Evolutionary conservation across 2,113 vertebrate species (phyloP), one percentile per base, ranked within the genome.

Genomic region (Equus przewalskii): DNA sequence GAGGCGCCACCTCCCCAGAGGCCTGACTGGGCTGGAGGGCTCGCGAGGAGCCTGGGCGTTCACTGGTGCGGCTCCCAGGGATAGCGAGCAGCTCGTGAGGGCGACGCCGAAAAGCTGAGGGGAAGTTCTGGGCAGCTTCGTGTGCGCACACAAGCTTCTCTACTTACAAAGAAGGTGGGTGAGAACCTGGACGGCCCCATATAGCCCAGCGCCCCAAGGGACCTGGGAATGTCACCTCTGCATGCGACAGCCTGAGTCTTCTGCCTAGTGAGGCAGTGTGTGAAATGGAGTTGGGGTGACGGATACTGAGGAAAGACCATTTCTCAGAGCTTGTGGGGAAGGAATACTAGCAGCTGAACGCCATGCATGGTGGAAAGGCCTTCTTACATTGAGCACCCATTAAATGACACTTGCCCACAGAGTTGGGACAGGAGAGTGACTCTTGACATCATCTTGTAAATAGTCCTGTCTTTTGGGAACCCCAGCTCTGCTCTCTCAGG

Each of bases 31-130:
- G 28, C 46, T 3, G 8, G 33, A 58, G 64, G 15, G 33, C 51
- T 54, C 7, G 12, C 0, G 3, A 54, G 26, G 46, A 8, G 64
- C 19, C 46, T 4, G 28, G 41, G 26, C 3, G 1, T n/a, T 36
- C 41, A n/a, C 16, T 16, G 56, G 12, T 4, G 14, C 2, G 24
- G 72, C 72, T 89, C 81, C 58, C 41, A 75, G 56, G 30, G 14
- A 28, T 26, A 41, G 56, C 2, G 2, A 75, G 41, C 26, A 49
- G 18, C 44, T 67, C 22, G 7, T 76, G 44, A 56, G 19, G 24
- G 65, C 1, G 6, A 46, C 18, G 26, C 12, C 6, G 4, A 46
- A 81, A 54, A 36, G 33, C 33, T 51, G 2, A 24, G 33, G 41
- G 22, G 6, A 8, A 6, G 6, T 28, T 22, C 78, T 4, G 21